Conservation (phyloP, 1,140 invertebrate species). For the Metaphire vulgaris region DNA sequence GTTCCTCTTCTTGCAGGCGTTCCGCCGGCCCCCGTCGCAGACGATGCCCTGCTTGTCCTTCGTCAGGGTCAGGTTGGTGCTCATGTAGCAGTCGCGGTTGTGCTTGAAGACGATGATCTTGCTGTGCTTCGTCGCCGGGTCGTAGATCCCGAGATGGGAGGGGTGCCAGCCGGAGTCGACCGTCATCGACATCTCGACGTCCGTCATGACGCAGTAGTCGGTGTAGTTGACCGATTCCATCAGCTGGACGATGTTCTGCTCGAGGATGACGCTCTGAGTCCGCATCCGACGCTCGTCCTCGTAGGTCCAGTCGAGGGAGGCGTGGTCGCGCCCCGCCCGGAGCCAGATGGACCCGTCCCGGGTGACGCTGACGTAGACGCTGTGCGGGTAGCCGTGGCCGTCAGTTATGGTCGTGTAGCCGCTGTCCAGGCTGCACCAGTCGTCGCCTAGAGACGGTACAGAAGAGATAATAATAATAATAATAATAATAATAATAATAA, state of each 20-base stretch:
- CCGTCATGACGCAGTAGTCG: conserved; percentile 25
- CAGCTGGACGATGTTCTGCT: conserved; percentile 10
- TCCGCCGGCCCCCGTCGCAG: conserved; percentile 20
- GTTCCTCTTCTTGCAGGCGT: conserved; percentile 19
- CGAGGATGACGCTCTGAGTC: neutral
- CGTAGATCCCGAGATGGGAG: conserved; percentile 8
- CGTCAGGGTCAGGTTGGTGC: conserved; percentile 17
- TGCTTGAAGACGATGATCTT: conserved; percentile 4
- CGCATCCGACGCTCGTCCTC: neutral
- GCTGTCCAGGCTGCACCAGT: conserved; percentile 25
- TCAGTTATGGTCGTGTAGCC: conserved; percentile 27
- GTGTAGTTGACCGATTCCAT: conserved; percentile 20
- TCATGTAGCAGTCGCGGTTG: conserved; percentile 16
- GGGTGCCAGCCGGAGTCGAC: conserved; percentile 23
- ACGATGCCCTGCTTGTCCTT: conserved; percentile 23
- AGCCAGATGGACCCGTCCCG: conserved; percentile 19
- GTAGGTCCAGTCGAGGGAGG: conserved; percentile 24
- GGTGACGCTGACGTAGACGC: conserved; percentile 23
- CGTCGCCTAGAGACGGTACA: conserved; percentile 10
- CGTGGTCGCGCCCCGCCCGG: conserved; percentile 20
- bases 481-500: no score
- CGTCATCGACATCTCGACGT: conserved; percentile 17
- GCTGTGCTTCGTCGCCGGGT: conserved; percentile 13
- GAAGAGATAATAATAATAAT: no score
- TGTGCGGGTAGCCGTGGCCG: conserved; percentile 14